Base-by-base conservation (phyloP, 2,888 invertebrate species). In the Eupithecia vulgata region DNA sequence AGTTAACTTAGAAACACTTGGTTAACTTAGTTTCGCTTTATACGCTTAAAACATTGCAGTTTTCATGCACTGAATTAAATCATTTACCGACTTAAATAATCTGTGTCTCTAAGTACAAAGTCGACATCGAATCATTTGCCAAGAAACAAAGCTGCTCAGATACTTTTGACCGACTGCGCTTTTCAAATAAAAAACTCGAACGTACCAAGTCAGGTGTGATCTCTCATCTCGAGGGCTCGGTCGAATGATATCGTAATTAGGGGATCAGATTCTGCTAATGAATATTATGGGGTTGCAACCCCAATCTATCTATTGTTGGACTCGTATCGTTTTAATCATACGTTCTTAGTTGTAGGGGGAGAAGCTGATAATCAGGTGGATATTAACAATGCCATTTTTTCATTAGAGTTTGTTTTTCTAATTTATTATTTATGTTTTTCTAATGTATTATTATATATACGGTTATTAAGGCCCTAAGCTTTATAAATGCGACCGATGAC, bases 221-320 rank as follows among this genome's bases (percentile, higher is more conserved):
- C 84, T 87, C 88, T 88, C 86, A 90, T 91, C 87, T 87, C 84
- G 82, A 83, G 81, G 81, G 78, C 65, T 75, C 76, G 79, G 79
- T 75, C 75, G 90, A 91, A 84, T 84, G 86, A 80, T 84, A 81
- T 82, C 81, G 88, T 91, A 92, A 93, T 92, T 93, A 92, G 90
- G 92, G 91, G 91, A 87, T 90, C 85, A 84, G n/a, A 17, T 34
- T 34, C 37, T 35, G 80, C 73, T 93, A 93, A 93, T 93, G 90
- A 92, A 91, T 91, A 93, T 93, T 91, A 90, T 80, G 90, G 93
- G 93, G 88, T 84, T 81, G 84, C 86, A 85, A 84, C 91, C 91
- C 91, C 85, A 88, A 88, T 84, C 82, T 81, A 81, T 79, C 81
- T 82, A 86, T 86, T 88, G 88, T 88, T 89, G 89, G 88, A 88